These are phyloP conservation scores for Drosophila prostipennis DNA, from an alignment of 2,888 invertebrate species.

Conservation along the genomic window DNA sequence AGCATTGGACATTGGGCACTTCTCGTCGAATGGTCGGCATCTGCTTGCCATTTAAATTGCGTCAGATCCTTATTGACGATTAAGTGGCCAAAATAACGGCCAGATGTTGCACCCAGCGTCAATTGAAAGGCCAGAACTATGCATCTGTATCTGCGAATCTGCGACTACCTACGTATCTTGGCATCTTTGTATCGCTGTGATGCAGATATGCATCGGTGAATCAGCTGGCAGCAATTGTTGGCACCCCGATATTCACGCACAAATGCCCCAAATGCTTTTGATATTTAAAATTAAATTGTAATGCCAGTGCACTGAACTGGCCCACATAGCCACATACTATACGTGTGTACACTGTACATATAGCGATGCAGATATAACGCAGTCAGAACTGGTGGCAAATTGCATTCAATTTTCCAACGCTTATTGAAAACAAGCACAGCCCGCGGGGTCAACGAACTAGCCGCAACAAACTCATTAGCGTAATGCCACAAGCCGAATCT, in stretches of 20 bases:
- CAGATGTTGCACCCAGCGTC: slow-evolving; percentile 62
- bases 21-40: slow-evolving; percentile 24
- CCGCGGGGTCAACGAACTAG: slow-evolving; percentile 56
- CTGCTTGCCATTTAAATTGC: slow-evolving; percentile 46
- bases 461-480: slow-evolving; percentile 46
- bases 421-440: slow-evolving; percentile 24
- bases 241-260: slow-evolving; percentile 64
- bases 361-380: not conserved
- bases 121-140: slow-evolving; percentile 70
- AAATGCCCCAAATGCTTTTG: slow-evolving; percentile 63
- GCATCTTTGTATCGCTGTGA: slow-evolving; percentile 16
- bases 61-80: slow-evolving; percentile 48
- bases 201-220: slow-evolving; percentile 39
- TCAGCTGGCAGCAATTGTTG: slow-evolving; percentile 64
- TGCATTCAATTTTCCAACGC: slow-evolving; percentile 23
- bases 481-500: slow-evolving; percentile 28
- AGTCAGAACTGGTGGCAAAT: slow-evolving; percentile 32
- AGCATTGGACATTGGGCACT: slow-evolving; percentile 16
- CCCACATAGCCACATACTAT: not conserved
- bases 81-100: slow-evolving; percentile 60
- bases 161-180: slow-evolving; percentile 18
- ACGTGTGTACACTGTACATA: no score
- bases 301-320: slow-evolving; percentile 58
- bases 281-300: slow-evolving; percentile 47
- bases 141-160: slow-evolving; percentile 20